Evolutionary conservation across 2,113 vertebrate species (phyloP), one percentile per base, ranked within the genome.

Genomic region (Brachypteracias leptosomus): DNA sequence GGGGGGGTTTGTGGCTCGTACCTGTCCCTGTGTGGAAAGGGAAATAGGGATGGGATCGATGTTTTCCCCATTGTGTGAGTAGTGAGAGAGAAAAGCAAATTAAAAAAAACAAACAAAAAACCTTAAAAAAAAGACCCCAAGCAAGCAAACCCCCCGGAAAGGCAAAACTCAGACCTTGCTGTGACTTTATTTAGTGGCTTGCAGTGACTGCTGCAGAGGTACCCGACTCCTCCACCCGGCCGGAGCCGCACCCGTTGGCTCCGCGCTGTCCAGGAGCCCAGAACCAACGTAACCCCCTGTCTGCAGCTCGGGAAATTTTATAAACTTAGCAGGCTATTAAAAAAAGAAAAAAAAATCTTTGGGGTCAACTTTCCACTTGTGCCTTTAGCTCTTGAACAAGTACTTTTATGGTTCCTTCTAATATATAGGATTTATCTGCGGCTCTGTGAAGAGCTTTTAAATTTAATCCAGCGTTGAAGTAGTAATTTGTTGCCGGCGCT

Each of bases 301-400:
- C 71, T 33, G 38, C 83, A 11, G 2, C 36, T 35, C 19, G 55
- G 95, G 96, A 94, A 97, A 96, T 97, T 97, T 97, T 97, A 97
- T 96, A 96, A 97, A 98, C 96, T 97, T 96, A 93, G 75, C 85
- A 92, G 70, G 61, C 77, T 95, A 90, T 94, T 95, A 95, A 71
- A 95, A 93, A 96, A 96, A 95, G 92, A 96, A 96, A 95, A 33
- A 26, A 89, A 63, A 96, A 93, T 95, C 95, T 96, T 96, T 74
- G 93, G 95, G 97, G 97, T 98, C 98, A 98, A 88, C 97, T 98
- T 97, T 84, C 97, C 97, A 97, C 98, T 98, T 98, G 96, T 97
- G 97, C 97, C 97, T 97, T 88, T 92, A 90, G 96, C 98, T 97
- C 95, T 97, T 40, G 93, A 36, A 29, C 89, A 86, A 98, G 97